Conservation (phyloP, 2,113 vertebrate species). For the Leptobrachium leishanense region DNA sequence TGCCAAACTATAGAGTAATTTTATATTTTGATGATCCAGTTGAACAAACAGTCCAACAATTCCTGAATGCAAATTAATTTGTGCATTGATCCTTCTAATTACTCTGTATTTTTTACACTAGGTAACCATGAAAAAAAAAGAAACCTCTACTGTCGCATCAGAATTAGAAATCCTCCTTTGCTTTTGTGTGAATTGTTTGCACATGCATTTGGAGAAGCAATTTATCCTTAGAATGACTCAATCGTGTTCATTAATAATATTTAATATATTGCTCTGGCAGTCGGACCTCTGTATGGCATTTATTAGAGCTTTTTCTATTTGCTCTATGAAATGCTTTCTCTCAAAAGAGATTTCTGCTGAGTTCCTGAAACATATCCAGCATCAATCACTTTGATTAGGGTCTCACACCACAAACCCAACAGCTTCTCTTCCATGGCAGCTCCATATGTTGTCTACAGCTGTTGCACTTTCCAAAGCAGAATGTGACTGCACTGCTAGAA, state of each 20-base stretch:
- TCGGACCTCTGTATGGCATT: conserved; percentile 56
- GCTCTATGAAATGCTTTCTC: conserved; percentile 51
- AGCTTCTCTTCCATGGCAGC: conserved; percentile 67
- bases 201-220: conserved; percentile 44
- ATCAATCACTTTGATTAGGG: conserved; percentile 78
- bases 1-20: conserved; percentile 24
- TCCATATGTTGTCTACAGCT: conserved; percentile 79
- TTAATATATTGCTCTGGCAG: conserved; percentile 57
- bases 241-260: conserved; percentile 57
- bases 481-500: conserved; percentile 54
- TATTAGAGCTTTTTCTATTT: conserved; percentile 64
- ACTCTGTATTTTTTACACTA: conserved; percentile 27
- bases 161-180: conserved; percentile 27
- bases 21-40: conserved; percentile 22
- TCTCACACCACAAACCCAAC: conserved; percentile 64
- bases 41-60: conserved; percentile 27
- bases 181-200: conserved; percentile 49
- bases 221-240: conserved; percentile 52
- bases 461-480: conserved; percentile 64
- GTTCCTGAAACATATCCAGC: conserved; percentile 63
- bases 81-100: conserved; percentile 42
- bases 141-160: conserved; percentile 17
- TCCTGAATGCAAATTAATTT: conserved; percentile 35
- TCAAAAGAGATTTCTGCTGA: conserved; percentile 61
- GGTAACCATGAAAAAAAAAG: conserved; percentile 35